Conservation (phyloP, 2,113 vertebrate genomes). For the Oostethus manadensis region DNA sequence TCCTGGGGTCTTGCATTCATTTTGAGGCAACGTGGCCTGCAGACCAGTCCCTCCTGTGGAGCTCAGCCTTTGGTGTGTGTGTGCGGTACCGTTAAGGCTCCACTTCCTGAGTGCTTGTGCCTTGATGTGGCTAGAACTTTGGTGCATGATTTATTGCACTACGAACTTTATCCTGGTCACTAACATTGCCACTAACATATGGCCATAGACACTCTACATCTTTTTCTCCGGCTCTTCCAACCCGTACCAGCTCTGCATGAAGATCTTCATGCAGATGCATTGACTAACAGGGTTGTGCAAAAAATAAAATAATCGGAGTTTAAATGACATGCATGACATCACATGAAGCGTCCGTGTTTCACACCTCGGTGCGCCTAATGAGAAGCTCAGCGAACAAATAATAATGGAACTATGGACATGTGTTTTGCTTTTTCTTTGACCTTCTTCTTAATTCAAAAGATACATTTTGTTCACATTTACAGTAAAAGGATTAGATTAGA, state of each 20-base stretch:
- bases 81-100: conserved; percentile 43
- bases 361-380: no score
- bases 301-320: no score
- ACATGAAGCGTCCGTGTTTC: no score
- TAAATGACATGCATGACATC: no score
- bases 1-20: conserved; percentile 49
- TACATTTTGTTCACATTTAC: no score
- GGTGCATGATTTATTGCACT: conserved; percentile 60
- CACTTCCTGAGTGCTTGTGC: conserved; percentile 56
- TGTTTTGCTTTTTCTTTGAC: no score
- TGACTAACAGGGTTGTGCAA: conserved; percentile 41
- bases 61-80: conserved; percentile 64
- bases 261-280: no score
- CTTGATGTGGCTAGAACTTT: conserved; percentile 65
- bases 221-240: conserved; percentile 42
- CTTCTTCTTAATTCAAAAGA: no score
- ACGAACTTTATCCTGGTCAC: conserved; percentile 42
- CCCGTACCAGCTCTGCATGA: no score
- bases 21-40: conserved; percentile 47
- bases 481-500: no score
- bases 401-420: no score
- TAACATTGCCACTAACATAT: conserved; percentile 53
- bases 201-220: conserved; percentile 28
- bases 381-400: no score
- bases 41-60: conserved; percentile 58